These are phyloP conservation scores for Callipepla californica DNA, from an alignment of 2,113 vertebrate species.

Conservation along the genomic window DNA sequence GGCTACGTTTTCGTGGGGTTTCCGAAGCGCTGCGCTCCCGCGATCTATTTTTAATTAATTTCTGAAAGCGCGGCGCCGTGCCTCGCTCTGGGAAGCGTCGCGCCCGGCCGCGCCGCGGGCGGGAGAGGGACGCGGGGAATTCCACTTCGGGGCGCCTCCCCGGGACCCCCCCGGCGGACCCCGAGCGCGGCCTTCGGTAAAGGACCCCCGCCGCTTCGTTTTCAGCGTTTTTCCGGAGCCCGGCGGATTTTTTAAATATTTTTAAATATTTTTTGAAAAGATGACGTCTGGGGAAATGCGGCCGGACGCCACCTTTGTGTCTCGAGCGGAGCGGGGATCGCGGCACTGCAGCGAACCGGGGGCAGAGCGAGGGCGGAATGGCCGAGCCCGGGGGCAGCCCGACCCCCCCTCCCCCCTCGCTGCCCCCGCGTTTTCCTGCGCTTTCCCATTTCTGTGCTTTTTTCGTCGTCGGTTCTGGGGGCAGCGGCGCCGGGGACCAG, in stretches of 20 bases:
- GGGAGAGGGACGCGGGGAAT: constrained; percentile 57
- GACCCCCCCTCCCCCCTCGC: neutral
- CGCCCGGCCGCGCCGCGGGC: constrained; percentile 55
- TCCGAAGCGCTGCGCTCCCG: neutral
- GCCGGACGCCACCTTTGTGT: constrained; percentile 93
- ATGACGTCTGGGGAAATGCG: constrained; percentile 93
- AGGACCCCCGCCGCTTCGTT: constrained; percentile 74
- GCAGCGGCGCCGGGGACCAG: neutral
- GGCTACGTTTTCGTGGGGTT: constrained; percentile 80
- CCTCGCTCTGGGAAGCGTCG: constrained; percentile 61
- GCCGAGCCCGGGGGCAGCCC: neutral
- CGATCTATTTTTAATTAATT: constrained; percentile 88
- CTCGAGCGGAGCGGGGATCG: constrained; percentile 76
- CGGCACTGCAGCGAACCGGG: constrained; percentile 52
- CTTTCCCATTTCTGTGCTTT: neutral
- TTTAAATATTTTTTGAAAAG: constrained; percentile 99
- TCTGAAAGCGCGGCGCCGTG: constrained; percentile 75
- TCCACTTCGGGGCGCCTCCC: constrained; percentile 51
- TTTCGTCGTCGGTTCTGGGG: neutral
- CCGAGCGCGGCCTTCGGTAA: constrained; percentile 16
- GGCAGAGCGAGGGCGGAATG: constrained; percentile 50
- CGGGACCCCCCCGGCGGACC: neutral
- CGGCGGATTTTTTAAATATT: constrained; percentile 89
- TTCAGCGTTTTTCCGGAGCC: constrained; percentile 58
- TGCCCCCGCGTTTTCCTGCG: neutral